Conservation (phyloP, 1,140 invertebrate genomes). For the Drosophila tani region DNA sequence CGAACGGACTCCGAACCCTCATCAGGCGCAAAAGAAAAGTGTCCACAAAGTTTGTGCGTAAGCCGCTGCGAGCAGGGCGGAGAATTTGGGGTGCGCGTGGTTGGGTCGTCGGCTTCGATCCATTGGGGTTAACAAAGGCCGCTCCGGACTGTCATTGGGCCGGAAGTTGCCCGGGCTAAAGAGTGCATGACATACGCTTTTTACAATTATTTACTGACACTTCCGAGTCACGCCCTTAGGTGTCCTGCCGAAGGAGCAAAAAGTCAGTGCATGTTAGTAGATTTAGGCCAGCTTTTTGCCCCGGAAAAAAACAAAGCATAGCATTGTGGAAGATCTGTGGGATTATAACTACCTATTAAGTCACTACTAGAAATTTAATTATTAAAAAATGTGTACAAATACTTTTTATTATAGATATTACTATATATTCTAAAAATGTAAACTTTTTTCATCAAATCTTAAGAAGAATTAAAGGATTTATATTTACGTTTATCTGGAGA, state of each 20-base stretch:
- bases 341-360: too few species aligned
- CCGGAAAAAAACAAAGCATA: conserved; percentile 17
- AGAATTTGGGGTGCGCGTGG: not conserved
- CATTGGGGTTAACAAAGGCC: conserved; percentile 55
- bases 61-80: conserved; percentile 41
- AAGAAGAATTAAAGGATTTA: not conserved
- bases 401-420: too few species aligned
- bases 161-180: conserved; percentile 17
- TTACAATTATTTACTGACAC: conserved; percentile 52
- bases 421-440: too few species aligned
- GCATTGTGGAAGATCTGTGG: not conserved
- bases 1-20: conserved; percentile 49
- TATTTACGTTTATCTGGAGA: not conserved
- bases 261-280: not conserved
- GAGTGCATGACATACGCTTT: conserved; percentile 43
- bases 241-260: conserved; percentile 12
- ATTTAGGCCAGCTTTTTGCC: conserved; percentile 23
- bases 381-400: too few species aligned
- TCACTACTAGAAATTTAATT: not conserved
- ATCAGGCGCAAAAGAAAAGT: conserved; percentile 61
- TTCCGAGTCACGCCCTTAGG: conserved; percentile 46
- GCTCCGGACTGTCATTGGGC: conserved; percentile 29
- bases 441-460: too few species aligned
- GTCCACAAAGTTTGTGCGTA: conserved; percentile 67
- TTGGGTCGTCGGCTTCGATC: conserved; percentile 32